Evolutionary conservation across 2,888 invertebrate genomes (phyloP).

Genomic region (Leptopilina syphax): DNA sequence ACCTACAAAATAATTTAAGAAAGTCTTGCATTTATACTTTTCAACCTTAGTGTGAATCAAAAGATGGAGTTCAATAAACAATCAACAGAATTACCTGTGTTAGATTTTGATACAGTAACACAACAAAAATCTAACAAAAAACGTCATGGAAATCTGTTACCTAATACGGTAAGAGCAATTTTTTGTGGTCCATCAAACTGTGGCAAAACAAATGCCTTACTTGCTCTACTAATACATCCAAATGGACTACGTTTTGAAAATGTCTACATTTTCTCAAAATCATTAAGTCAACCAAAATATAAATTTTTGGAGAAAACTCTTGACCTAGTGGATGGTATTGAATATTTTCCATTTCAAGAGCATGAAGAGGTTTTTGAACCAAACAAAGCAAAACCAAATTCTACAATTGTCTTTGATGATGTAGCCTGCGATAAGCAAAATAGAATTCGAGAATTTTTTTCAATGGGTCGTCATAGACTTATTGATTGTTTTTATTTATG

Average conservation of each 20-base stretch:
- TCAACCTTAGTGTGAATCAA: too few relatives aligned
- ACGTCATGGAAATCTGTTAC: slow-evolving; percentile 13
- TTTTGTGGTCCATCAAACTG: slow-evolving; percentile 24
- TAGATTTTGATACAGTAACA: slow-evolving; percentile 6
- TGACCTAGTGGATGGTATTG: slow-evolving; percentile 46
- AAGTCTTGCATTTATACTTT: too few relatives aligned
- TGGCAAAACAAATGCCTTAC: slow-evolving; percentile 24
- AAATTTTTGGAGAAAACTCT: slow-evolving; percentile 46
- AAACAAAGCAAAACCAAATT: neutral
- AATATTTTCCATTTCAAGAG: slow-evolving; percentile 15
- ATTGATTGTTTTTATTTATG: neutral
- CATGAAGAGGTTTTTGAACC: slow-evolving; percentile 18
- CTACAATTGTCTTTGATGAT: neutral
- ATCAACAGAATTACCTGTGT: neutral
- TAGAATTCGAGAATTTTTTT: slow-evolving; percentile 2
- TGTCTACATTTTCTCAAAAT: neutral
- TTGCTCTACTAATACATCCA: slow-evolving; percentile 20
- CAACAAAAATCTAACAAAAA: neutral
- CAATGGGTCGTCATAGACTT: neutral
- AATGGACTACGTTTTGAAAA: neutral
- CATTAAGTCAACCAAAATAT: slow-evolving; percentile 49
- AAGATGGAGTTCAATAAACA: neutral
- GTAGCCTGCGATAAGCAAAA: neutral
- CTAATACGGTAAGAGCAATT: neutral
- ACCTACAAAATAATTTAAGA: too few relatives aligned